Base-by-base conservation (phyloP, 2,113 vertebrate species). In the Ctenodactylus gundi region DNA sequence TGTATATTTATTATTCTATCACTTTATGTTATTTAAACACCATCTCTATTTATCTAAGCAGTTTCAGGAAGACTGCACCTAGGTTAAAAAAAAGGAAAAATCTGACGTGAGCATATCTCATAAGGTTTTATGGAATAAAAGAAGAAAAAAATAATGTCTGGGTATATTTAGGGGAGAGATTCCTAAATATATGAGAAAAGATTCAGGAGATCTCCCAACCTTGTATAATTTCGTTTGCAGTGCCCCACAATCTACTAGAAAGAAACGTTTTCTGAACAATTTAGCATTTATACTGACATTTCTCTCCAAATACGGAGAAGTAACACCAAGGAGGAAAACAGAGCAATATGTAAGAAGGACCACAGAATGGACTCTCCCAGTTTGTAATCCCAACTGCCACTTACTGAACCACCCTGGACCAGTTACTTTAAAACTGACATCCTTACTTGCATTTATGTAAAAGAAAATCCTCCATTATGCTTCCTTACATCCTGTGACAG, bases 11-110 rank as follows among this genome's bases (percentile, higher is more conserved):
- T 20, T 29, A 29, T 57, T 91, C 62, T 89, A 25, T 87, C 31
- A 51, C 51, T 73, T 84, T 85, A 21, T 68, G 39, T 73, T 60
- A 86, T 53, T 88, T 96, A 21, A n/a, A n/a, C n/a, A n/a, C n/a
- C n/a, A n/a, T n/a, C n/a, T n/a, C n/a, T n/a, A n/a, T n/a, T n/a
- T n/a, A n/a, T n/a, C n/a, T n/a, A 84, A 85, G 44, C 57, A 39
- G 36, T 75, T 88, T 81, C 27, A 73, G 25, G 31, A 73, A 68
- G 62, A 36, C 15, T 27, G 21, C 68, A 9, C 14, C 39, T 46
- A 18, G 8, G 0, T n/a, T 23, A 88, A 11, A 46, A 46, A 68
- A 60, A 34, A 76, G 44, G 15, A 17, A 39, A 62, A 80, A 23
- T 85, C 58, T 70, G 65, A 65, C 46, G 27, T 27, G 9, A 7